Evolutionary conservation across 2,113 vertebrate species (phyloP), one percentile per base, ranked within the genome.

Genomic region (Struthidea cinerea): DNA sequence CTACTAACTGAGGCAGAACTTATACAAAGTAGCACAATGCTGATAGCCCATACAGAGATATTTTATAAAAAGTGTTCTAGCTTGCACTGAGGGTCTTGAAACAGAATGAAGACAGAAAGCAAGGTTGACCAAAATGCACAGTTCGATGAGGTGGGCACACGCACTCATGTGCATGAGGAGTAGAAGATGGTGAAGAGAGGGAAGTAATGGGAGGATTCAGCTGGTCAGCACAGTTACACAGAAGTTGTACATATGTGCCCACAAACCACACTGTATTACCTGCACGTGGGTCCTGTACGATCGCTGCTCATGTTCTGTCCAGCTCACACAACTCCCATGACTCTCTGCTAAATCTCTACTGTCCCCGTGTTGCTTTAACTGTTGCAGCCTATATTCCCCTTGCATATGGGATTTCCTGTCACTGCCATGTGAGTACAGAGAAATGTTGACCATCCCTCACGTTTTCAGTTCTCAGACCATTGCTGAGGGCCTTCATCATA

Each of bases 371-470:
- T 60, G 22, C 33, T 89, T 56, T 59, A 21, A 26, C 19, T 68
- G 65, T 39, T 39, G 32, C 41, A 74, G 60, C 55, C 46, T 16
- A 0, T 23, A 30, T 11, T 75, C 14, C 26, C 26, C 28, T 75
- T 46, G 20, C 3, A 27, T 3, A 2, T 6, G n/a, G 23, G 1
- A 3, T 50, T 70, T 46, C 11, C 56, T 6, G 1, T 33, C 9
- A 4, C 30, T 75, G 57, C 52, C 12, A 0, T 30, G 2, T 9
- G 21, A 24, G 16, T 5, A 1, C 0, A 37, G 67, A 39, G 68
- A 26, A 35, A 33, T 13, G 18, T 20, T 21, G 35, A 10, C 46
- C 39, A 30, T 26, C 33, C 39, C 18, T 55, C 30, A 3, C 3
- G 0, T 14, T 24, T 42, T 41, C 67, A 22, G 42, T 52, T 76